These are phyloP conservation scores for Drosophila parabipectinata DNA, from an alignment of 1,140 invertebrate genomes.

Conservation along the genomic window DNA sequence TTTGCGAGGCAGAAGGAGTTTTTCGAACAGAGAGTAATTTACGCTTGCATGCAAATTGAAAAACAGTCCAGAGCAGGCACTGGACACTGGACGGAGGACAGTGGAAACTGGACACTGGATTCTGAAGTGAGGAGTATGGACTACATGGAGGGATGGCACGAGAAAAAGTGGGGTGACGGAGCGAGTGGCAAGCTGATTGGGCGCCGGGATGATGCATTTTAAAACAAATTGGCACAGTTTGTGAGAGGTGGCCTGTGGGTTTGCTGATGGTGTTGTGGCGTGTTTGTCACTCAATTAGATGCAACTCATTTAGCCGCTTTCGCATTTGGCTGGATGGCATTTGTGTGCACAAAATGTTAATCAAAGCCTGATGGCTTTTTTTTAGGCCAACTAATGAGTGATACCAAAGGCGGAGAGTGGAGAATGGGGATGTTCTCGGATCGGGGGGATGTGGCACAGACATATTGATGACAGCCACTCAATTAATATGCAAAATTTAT, in stretches of 20 bases:
- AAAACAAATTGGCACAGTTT: constrained; percentile 82
- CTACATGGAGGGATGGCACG: not conserved
- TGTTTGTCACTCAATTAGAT: constrained; percentile 80
- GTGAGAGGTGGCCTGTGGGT: constrained; percentile 43
- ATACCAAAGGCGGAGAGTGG: constrained; percentile 1
- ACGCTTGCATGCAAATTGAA: constrained; percentile 80
- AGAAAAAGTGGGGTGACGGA: not conserved
- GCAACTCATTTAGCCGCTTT: constrained; percentile 71
- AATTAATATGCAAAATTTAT: constrained; percentile 83
- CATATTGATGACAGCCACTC: constrained; percentile 63
- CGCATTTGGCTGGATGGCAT: constrained; percentile 49
- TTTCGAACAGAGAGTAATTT: constrained; percentile 60
- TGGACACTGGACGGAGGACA: constrained; percentile 10
- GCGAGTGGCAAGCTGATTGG: constrained; percentile 53
- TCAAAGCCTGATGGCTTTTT: constrained; percentile 76
- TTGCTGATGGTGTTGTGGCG: constrained; percentile 26
- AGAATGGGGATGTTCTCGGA: not conserved
- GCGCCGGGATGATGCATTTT: constrained; percentile 71
- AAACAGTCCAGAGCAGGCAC: constrained; percentile 70
- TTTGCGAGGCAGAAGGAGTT: constrained; percentile 3
- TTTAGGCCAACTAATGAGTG: constrained; percentile 72
- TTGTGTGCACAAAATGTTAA: constrained; percentile 78
- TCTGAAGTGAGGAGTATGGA: not conserved
- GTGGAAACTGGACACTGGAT: constrained; percentile 3
- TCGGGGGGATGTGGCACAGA: constrained; percentile 13